Percentiles rank a stretch among this genome's conserved stretches.
Conservation (phyloP, 2,797 vertebrate species). For the Cyclura pinguis region DNA sequence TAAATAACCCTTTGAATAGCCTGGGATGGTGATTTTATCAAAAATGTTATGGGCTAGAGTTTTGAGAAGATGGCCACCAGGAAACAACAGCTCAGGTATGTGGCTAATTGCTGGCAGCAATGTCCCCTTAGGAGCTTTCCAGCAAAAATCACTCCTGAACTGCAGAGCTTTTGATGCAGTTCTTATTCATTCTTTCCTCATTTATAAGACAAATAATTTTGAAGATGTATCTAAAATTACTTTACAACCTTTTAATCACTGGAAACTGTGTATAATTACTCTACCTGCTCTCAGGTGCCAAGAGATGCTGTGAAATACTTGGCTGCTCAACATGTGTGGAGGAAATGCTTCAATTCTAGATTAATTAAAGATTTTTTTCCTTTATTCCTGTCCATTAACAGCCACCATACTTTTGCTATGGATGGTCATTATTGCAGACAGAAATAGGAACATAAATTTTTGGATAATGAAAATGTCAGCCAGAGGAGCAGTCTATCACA, state of each 20-base stretch:
- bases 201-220: constrained; percentile 82
- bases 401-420: constrained; percentile 82
- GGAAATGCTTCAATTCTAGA: constrained; percentile 81
- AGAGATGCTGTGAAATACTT: constrained; percentile 78
- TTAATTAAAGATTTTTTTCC: constrained; percentile 90
- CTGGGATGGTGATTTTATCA: not conserved
- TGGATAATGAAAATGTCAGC: constrained; percentile 96
- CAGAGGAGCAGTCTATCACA: constrained; percentile 86
- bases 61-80: constrained; percentile 39
- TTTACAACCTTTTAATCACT: constrained; percentile 84
- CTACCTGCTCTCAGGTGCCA: constrained; percentile 80
- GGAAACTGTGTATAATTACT: constrained; percentile 83
- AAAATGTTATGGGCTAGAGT: not conserved
- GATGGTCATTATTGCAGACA: constrained; percentile 92
- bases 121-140: constrained; percentile 38
- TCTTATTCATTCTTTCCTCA: constrained; percentile 75
- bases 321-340: constrained; percentile 77
- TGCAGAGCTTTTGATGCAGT: constrained; percentile 62
- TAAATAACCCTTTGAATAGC: not conserved
- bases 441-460: constrained; percentile 95
- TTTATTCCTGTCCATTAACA: constrained; percentile 89
- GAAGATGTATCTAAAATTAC: constrained; percentile 81
- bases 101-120: constrained; percentile 11
- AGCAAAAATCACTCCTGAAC: constrained; percentile 42
- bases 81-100: constrained; percentile 10